phyloP scores from a whole-genome alignment of 2,888 invertebrate species.

The Agriopis leucophaearia region DNA sequence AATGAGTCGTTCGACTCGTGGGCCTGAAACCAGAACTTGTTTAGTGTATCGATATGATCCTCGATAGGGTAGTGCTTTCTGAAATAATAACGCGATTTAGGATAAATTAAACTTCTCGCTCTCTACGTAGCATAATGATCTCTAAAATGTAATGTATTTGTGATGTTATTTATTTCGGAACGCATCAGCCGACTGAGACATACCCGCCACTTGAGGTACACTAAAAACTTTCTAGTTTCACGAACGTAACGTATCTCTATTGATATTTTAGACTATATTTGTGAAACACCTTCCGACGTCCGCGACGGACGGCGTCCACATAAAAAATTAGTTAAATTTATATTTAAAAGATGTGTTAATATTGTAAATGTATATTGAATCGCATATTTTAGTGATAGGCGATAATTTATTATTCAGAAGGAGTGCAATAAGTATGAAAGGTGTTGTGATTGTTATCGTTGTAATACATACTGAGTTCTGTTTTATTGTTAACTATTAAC shows the following conservation, averaged over 20 bases:
- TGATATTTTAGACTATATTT: constrained; percentile 61
- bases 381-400: constrained; percentile 76
- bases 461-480: constrained; percentile 66
- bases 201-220: constrained; percentile 56
- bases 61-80: constrained; percentile 29
- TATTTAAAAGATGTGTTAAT: constrained; percentile 84
- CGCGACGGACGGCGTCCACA: constrained; percentile 70
- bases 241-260: constrained; percentile 46
- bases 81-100: constrained; percentile 37
- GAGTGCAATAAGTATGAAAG: constrained; percentile 85
- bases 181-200: constrained; percentile 11
- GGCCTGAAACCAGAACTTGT: constrained; percentile 65
- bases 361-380: constrained; percentile 84
- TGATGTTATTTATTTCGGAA: constrained; percentile 37
- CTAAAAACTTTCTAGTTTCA: constrained; percentile 68
- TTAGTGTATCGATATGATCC: constrained; percentile 57
- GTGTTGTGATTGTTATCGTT: constrained; percentile 84
- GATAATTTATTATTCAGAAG: constrained; percentile 83
- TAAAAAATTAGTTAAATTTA: constrained; percentile 82
- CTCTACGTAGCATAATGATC: constrained; percentile 46
- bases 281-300: constrained; percentile 58
- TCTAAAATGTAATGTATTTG: constrained; percentile 42
- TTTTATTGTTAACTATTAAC: constrained; percentile 75
- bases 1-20: constrained; percentile 15
- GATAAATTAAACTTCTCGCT: constrained; percentile 45